phyloP scores from a whole-genome alignment of 2,888 invertebrate species.

The Cheilosia urbana region DNA sequence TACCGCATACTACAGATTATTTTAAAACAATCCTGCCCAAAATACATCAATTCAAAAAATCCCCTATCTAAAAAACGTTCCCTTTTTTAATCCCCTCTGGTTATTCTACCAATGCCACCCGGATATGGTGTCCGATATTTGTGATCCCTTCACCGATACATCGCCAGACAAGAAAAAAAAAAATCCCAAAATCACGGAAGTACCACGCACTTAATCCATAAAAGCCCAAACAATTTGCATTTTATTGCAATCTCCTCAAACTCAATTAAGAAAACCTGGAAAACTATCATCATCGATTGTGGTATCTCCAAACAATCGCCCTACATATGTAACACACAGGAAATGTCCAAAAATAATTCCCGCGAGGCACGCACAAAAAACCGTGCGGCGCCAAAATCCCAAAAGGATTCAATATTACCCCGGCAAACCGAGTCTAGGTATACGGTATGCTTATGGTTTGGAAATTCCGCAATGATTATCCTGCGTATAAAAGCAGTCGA shows the following conservation, averaged over 20 bases:
- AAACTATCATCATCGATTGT: constrained; percentile 66
- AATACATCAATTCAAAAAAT: too few relatives aligned
- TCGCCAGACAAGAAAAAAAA: not conserved
- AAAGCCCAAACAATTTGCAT: constrained; percentile 6
- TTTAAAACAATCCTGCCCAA: too few relatives aligned
- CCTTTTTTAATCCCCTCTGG: too few relatives aligned
- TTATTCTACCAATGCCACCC: too few relatives aligned
- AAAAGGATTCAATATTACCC: constrained; percentile 39
- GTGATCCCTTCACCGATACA: not conserved
- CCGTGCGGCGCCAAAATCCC: constrained; percentile 57
- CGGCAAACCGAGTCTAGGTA: constrained; percentile 39
- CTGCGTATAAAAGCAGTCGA: constrained; percentile 39
- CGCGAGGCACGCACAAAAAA: constrained; percentile 30
- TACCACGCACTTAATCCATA: not conserved
- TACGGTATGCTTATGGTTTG: constrained; percentile 1
- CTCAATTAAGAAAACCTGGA: constrained; percentile 39
- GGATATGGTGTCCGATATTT: too few relatives aligned
- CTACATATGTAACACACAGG: constrained; percentile 61
- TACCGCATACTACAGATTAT: too few relatives aligned
- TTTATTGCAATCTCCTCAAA: constrained; percentile 50
- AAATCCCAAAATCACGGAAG: constrained; percentile 18
- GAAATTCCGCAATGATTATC: constrained; percentile 43
- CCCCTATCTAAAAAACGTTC: too few relatives aligned
- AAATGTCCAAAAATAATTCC: constrained; percentile 55
- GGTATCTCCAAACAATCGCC: constrained; percentile 64